Evolutionary conservation across 2,888 invertebrate species (phyloP), one percentile per base, ranked within the genome.

Genomic region (Hirtodrosophila alboralis): DNA sequence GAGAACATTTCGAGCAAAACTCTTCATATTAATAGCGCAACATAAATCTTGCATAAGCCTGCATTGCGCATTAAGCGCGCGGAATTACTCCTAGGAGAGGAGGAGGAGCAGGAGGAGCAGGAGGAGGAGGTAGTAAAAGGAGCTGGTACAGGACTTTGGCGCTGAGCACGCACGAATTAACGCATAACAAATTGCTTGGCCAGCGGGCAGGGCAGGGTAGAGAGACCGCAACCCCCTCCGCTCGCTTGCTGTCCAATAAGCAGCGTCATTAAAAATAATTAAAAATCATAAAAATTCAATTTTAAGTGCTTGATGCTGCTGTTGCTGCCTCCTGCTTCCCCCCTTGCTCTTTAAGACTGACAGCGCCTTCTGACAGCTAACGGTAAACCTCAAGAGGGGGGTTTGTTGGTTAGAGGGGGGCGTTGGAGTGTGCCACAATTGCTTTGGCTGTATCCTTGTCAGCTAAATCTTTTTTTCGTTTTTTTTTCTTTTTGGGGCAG

Each of bases 251-350:
- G 6, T 33, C 41, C 81, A 87, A 84, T 84, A 87, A 87, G 85
- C 75, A 79, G 73, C 75, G 77, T 85, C 88, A 86, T 88, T 88
- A 88, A 88, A 88, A 88, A 87, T 86, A 86, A 86, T 86, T 88
- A 88, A 86, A 86, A 86, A 86, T 87, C 88, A 86, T 88, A 86
- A 88, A 86, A 88, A 79, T 84, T 88, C 84, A 86, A 87, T 86
- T 86, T 81, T 77, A 86, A 81, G 86, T 79, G 74, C 66, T 65
- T 60, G 64, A 54, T 75, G 70, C 36, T 41, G 56, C 58, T 75
- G n/a, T n/a, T n/a, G 18, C 18, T 18, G 3, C 18, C 5, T 18
- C 56, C 59, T 56, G 70, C 67, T 48, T 34, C 47, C 27, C 28
- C 8, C 9, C 9, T 56, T 31, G 38, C 10, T 33, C 21, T 30